A percentile compares a stretch with the other conserved stretches of the same genome.
Evolutionary conservation across 2,888 invertebrate species (phyloP).

Genomic region (Cybosia mesomella): DNA sequence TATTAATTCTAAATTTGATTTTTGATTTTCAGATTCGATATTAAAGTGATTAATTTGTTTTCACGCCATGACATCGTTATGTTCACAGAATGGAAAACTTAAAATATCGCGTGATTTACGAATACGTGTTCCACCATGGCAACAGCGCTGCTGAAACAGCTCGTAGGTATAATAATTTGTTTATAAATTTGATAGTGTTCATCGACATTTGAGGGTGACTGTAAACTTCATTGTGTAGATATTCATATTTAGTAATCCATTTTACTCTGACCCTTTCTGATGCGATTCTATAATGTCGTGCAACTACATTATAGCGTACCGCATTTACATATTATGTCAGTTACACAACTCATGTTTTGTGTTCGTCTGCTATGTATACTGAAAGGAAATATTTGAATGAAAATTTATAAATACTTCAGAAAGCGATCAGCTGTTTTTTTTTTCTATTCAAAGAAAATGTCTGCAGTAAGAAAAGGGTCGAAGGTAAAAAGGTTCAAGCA

Average conservation of each 20-base stretch:
- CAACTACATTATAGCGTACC: too few species aligned
- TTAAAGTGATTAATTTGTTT: too few species aligned
- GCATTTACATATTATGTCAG: neutral
- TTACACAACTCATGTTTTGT: neutral
- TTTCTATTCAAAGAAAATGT: neutral
- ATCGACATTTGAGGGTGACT: too few species aligned
- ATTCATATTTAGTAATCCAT: neutral
- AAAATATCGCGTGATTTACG: neutral
- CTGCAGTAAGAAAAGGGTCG: neutral
- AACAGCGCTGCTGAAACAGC: too few species aligned
- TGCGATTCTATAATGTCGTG: neutral
- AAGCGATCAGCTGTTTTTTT: neutral
- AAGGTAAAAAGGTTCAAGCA: neutral
- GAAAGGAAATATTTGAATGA: neutral
- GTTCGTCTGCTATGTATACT: neutral
- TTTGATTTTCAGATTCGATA: too few species aligned
- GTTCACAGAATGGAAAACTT: too few species aligned
- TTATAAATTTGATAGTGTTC: neutral
- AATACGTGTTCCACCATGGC: neutral
- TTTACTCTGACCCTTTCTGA: neutral
- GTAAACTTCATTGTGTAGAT: neutral
- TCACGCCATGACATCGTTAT: too few species aligned
- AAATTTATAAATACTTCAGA: neutral
- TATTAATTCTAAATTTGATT: too few species aligned
- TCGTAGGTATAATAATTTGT: neutral